Conservation (phyloP, 2,888 invertebrate genomes). For the Cosmorhoe ocellata region DNA sequence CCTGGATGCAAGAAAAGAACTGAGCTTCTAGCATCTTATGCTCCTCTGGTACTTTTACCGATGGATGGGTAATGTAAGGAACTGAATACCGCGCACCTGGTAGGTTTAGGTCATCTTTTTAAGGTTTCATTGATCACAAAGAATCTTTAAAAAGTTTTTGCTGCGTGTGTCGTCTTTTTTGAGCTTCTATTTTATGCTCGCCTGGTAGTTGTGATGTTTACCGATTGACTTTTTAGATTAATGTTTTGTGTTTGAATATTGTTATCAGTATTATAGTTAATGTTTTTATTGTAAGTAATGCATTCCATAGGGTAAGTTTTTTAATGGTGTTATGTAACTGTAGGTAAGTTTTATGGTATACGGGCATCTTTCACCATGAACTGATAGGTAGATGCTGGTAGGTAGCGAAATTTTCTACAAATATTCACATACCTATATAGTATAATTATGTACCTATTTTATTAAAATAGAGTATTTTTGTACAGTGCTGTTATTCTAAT, state of each 20-base stretch:
- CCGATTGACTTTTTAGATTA: slow-evolving; percentile 35
- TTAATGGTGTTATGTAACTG: slow-evolving; percentile 53
- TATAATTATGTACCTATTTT: too few species aligned
- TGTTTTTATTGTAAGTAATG: slow-evolving; percentile 31
- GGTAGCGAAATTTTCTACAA: too few species aligned
- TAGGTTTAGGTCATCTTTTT: too few species aligned
- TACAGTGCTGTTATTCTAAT: slow-evolving; percentile 5
- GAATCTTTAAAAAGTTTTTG: too few species aligned
- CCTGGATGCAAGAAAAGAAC: slow-evolving; percentile 54
- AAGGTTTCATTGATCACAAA: too few species aligned
- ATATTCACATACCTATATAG: too few species aligned
- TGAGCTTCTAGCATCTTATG: slow-evolving; percentile 32
- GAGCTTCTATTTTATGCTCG: slow-evolving; percentile 26
- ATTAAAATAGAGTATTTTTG: slow-evolving; percentile 5
- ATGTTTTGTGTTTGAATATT: slow-evolving; percentile 41
- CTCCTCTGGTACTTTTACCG: slow-evolving; percentile 41
- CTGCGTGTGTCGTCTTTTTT: too few species aligned
- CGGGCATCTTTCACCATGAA: neutral
- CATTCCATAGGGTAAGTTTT: slow-evolving; percentile 48
- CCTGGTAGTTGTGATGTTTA: slow-evolving; percentile 8
- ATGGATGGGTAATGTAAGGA: slow-evolving; percentile 9
- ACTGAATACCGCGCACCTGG: slow-evolving; percentile 1
- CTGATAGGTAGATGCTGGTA: neutral
- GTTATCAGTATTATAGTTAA: slow-evolving; percentile 68
- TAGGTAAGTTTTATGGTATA: slow-evolving; percentile 29